These are phyloP conservation scores for Oegoconia quadripuncta DNA, from an alignment of 2,888 invertebrate genomes.

Conservation along the genomic window DNA sequence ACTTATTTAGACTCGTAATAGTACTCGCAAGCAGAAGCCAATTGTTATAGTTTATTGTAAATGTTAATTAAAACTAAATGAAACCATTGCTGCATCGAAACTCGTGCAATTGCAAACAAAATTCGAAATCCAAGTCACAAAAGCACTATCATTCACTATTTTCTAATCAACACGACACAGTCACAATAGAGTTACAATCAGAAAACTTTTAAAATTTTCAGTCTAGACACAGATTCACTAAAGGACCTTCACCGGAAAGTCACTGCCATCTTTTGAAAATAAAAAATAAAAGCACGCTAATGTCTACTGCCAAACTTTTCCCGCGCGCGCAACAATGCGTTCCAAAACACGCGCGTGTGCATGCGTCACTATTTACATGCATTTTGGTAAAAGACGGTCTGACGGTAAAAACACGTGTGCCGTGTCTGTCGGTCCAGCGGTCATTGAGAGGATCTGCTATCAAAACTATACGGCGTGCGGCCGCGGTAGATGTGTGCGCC, in stretches of 20 bases:
- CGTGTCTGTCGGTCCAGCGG: constrained; percentile 81
- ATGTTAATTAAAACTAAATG: too few species aligned
- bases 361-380: constrained; percentile 62
- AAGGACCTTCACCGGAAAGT: constrained; percentile 12
- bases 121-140: constrained; percentile 19
- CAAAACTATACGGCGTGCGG: constrained; percentile 56
- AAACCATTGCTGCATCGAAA: background rate
- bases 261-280: constrained; percentile 27
- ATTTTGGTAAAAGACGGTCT: constrained; percentile 47
- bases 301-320: constrained; percentile 51
- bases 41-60: too few species aligned
- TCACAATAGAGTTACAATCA: constrained; percentile 17
- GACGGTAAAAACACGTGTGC: constrained; percentile 74
- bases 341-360: constrained; percentile 48
- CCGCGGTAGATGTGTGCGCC: constrained; percentile 61
- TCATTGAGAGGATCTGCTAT: constrained; percentile 78
- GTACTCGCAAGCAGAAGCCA: too few species aligned
- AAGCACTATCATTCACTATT: constrained; percentile 20
- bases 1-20: too few species aligned
- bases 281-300: constrained; percentile 45
- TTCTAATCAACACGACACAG: constrained; percentile 6
- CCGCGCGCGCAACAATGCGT: constrained; percentile 46
- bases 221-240: constrained; percentile 11
- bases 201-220: constrained; percentile 10
- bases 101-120: background rate